Evolutionary conservation across 2,888 invertebrate genomes (phyloP).

Genomic region (Drosophila buzzatii): DNA sequence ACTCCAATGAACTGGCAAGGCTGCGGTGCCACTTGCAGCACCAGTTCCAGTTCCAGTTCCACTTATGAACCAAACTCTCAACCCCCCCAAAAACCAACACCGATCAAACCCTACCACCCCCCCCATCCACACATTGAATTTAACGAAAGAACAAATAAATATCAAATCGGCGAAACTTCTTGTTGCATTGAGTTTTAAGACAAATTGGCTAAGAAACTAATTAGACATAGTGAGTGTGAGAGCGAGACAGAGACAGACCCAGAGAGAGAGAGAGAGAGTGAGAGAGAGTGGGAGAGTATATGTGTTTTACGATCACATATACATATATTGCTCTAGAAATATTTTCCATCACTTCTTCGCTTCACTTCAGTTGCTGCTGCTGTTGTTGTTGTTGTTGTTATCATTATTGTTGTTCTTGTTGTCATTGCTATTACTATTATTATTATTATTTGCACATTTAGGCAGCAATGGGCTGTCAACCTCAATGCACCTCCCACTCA

Average conservation of each 20-base stretch:
- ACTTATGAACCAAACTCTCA: background rate
- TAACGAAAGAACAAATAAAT: background rate
- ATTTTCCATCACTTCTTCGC: background rate
- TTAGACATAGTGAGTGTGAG: constrained; percentile 3
- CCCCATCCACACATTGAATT: constrained; percentile 11
- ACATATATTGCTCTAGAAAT: background rate
- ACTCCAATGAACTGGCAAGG: constrained; percentile 37
- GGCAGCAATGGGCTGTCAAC: constrained; percentile 13
- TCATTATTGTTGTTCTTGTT: constrained; percentile 70
- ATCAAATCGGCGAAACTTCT: constrained; percentile 82
- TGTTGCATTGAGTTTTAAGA: constrained; percentile 84
- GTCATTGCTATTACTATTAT: constrained; percentile 32
- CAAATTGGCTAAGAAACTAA: constrained; percentile 41
- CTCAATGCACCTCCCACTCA: background rate
- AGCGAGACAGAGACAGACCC: constrained; percentile 10
- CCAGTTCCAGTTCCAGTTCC: constrained; percentile 12
- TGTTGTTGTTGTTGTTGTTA: constrained; percentile 28
- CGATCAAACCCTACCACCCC: background rate
- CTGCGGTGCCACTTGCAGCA: constrained; percentile 13
- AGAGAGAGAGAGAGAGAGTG: background rate
- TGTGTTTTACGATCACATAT: background rate
- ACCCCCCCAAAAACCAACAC: background rate
- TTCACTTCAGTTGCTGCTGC: background rate
- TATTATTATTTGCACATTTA: constrained; percentile 83
- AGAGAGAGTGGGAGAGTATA: background rate